Conservation (phyloP, 1,140 invertebrate species). For the Drosophila bipectinata region DNA sequence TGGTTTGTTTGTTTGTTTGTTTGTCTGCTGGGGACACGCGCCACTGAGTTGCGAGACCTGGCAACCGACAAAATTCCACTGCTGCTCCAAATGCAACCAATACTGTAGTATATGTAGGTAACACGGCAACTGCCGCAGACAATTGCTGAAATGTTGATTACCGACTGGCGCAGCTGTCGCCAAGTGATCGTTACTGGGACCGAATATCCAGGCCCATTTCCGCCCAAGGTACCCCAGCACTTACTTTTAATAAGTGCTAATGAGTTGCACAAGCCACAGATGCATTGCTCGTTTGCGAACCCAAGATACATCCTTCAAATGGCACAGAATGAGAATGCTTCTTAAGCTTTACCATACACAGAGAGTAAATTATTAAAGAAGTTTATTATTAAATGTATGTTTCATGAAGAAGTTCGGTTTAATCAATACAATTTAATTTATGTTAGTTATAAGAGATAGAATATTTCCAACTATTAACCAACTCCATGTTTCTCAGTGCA, state of each 20-base stretch:
- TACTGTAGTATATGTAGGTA: constrained; percentile 9
- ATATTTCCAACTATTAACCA: not conserved
- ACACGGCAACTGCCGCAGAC: constrained; percentile 43
- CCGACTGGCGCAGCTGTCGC: constrained; percentile 49
- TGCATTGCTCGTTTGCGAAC: constrained; percentile 13
- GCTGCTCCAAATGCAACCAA: constrained; percentile 23
- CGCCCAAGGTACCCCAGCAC: constrained; percentile 34
- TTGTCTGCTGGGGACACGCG: constrained; percentile 60
- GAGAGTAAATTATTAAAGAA: not conserved
- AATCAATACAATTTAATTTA: too few relatives aligned
- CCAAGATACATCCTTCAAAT: constrained; percentile 11
- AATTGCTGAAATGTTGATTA: constrained; percentile 76
- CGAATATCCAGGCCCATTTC: constrained; percentile 56
- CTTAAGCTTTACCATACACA: constrained; percentile 1
- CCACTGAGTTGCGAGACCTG: constrained; percentile 34
- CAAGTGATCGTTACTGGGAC: constrained; percentile 33
- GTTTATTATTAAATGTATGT: not conserved
- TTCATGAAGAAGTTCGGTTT: too few relatives aligned
- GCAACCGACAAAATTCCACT: constrained; percentile 26
- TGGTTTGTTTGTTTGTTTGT: constrained; percentile 36
- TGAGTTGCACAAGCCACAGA: constrained; percentile 69
- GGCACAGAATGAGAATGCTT: not conserved
- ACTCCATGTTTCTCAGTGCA: not conserved
- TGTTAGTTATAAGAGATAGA: too few relatives aligned
- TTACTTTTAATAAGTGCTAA: constrained; percentile 79